Conservation (phyloP, 2,888 invertebrate genomes). For the Caenorhabditis sp. region DNA sequence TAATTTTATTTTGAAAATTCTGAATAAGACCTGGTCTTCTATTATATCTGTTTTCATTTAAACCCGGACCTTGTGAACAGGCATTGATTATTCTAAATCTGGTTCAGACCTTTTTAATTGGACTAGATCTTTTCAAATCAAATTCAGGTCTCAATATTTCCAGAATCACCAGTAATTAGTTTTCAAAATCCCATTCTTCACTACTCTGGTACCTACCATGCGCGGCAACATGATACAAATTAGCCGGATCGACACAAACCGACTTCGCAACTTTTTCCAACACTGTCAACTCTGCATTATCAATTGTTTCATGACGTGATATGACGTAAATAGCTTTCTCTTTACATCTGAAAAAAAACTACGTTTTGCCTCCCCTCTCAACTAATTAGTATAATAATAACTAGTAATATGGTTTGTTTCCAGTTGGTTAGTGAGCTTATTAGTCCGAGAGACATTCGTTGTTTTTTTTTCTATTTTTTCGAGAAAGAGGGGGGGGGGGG, state of each 20-base stretch:
- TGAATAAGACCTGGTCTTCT: too few species aligned
- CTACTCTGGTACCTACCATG: conserved; percentile 39
- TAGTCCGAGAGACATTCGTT: neutral
- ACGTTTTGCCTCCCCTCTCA: conserved; percentile 13
- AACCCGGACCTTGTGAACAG: too few species aligned
- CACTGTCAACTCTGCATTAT: conserved; percentile 57
- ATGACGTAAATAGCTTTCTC: conserved; percentile 59
- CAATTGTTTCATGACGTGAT: conserved; percentile 57
- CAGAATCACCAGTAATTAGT: too few species aligned
- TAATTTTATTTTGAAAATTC: too few species aligned
- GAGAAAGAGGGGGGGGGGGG: neutral
- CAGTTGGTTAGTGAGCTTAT: neutral
- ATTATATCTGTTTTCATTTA: too few species aligned
- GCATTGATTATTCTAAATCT: too few species aligned
- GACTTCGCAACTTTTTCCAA: conserved; percentile 56
- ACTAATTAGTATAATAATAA: conserved; percentile 42
- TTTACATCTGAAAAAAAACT: conserved; percentile 40
- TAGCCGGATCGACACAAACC: conserved; percentile 53
- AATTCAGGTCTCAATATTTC: too few species aligned
- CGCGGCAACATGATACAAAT: conserved; percentile 52
- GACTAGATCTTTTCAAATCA: too few species aligned
- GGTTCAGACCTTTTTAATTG: too few species aligned
- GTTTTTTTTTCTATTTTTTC: neutral
- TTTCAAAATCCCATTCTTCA: too few species aligned
- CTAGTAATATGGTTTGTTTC: conserved; percentile 7